phyloP scores from a whole-genome alignment of 2,113 vertebrate genomes.

The Litocranius walleri region DNA sequence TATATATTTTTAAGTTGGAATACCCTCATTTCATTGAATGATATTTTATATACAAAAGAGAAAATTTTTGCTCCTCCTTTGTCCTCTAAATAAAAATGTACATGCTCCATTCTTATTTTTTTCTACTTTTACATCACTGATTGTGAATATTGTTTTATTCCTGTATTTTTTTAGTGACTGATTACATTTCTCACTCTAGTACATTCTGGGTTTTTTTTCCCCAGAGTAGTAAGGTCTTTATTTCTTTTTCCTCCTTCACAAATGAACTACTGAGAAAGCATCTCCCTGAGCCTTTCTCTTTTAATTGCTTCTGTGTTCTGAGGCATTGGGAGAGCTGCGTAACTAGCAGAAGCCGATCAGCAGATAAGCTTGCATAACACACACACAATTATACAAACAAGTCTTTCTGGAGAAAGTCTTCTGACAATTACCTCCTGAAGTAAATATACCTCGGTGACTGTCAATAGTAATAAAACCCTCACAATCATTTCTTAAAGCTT shows the following conservation, averaged over 20 bases:
- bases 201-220: neutral
- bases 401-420: slow-evolving; percentile 77
- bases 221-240: slow-evolving; percentile 27
- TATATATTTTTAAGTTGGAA: neutral
- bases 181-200: neutral
- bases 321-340: neutral
- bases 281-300: neutral
- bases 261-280: slow-evolving; percentile 49
- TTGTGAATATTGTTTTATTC: neutral
- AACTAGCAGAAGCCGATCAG: slow-evolving; percentile 45
- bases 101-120: neutral
- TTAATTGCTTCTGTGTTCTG: slow-evolving; percentile 55
- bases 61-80: neutral
- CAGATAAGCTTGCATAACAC: slow-evolving; percentile 71
- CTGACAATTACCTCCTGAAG: slow-evolving; percentile 73
- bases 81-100: neutral
- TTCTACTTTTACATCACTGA: neutral
- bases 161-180: neutral
- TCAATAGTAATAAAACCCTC: slow-evolving; percentile 75
- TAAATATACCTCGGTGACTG: slow-evolving; percentile 73
- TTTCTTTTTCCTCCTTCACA: slow-evolving; percentile 14
- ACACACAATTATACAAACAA: slow-evolving; percentile 62
- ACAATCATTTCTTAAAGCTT: slow-evolving; percentile 73
- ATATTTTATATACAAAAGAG: neutral
- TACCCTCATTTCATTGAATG: neutral